Evolutionary conservation across 2,797 vertebrate genomes (phyloP), one percentile per base, ranked within the genome.

Genomic region (Sciurus carolinensis): DNA sequence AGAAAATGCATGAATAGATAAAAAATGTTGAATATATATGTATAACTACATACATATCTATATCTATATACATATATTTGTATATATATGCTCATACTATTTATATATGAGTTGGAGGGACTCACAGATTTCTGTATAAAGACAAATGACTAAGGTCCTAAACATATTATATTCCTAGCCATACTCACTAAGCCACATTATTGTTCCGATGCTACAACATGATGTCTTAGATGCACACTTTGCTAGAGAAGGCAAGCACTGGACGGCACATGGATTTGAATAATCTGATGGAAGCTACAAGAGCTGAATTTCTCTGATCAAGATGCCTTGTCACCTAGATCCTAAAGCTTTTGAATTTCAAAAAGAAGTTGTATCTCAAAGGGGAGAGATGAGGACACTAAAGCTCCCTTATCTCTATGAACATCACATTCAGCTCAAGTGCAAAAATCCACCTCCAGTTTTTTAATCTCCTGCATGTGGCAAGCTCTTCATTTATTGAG

Each of bases 391-490:
- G 93, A 83, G n/a, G 90, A 86, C 97, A 95, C 97, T 97, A 96
- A 97, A 97, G 96, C 93, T 97, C 94, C 93, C 76, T 97, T 87
- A 87, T 97, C 97, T 97, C 98, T 97, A 97, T 97, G 96, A 97
- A 96, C 96, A 90, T 97, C 94, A 95, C 96, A 94, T 95, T 98
- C 85, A 96, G 91, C 95, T 98, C 93, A 91, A 76, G 95, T 90
- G 87, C 96, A 96, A 95, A 97, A 98, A 98, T 88, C 97, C 80
- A 83, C 93, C 81, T 97, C 67, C 79, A 1, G 67, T 93, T 97
- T 97, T 97, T 98, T 96, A 97, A 69, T 98, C 97, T 98, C 96
- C 98, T 97, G 97, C 97, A 98, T 87, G 90, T 96, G 97, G 96
- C 95, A 97, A 97, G 87, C 66, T 97, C 92, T 97, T 97, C 96